phyloP scores from a whole-genome alignment of 2,888 invertebrate genomes.

The Ametastegia equiseti region DNA sequence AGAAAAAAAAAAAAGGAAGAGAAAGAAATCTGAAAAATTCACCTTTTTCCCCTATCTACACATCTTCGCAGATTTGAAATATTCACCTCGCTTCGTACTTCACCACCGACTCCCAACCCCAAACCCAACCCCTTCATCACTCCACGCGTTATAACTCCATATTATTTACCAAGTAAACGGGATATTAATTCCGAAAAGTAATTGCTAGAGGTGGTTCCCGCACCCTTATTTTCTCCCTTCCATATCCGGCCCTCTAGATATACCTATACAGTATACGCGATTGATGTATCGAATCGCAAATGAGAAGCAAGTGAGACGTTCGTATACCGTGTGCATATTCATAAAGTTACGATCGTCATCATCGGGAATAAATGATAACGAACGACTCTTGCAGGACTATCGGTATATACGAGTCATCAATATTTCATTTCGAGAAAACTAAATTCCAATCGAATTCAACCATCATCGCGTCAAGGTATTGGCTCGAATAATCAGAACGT shows the following conservation, averaged over 20 bases:
- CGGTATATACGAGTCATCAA: slow-evolving; percentile 18
- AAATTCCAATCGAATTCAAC: slow-evolving; percentile 32
- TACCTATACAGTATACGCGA: neutral
- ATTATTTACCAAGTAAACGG: neutral
- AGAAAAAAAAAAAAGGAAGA: neutral
- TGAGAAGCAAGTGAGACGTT: slow-evolving; percentile 4
- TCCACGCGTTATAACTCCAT: neutral
- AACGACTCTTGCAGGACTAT: neutral
- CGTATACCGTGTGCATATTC: slow-evolving; percentile 12
- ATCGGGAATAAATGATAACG: slow-evolving; percentile 39
- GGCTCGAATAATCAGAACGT: neutral
- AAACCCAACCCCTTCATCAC: neutral
- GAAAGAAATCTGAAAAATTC: slow-evolving; percentile 26
- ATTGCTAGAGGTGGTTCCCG: slow-evolving; percentile 13
- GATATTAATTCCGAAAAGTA: slow-evolving; percentile 23
- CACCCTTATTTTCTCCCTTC: slow-evolving; percentile 39
- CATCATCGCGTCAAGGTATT: neutral
- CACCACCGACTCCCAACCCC: slow-evolving; percentile 12
- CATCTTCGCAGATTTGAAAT: neutral
- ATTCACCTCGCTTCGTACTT: slow-evolving; percentile 9
- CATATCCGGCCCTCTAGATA: neutral
- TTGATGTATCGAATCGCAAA: slow-evolving; percentile 21
- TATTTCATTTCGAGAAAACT: slow-evolving; percentile 26
- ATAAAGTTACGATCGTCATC: slow-evolving; percentile 9
- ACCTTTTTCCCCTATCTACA: neutral